Evolutionary conservation across 2,113 vertebrate species (phyloP), one percentile per base, ranked within the genome.

Genomic region (Phycodurus eques): DNA sequence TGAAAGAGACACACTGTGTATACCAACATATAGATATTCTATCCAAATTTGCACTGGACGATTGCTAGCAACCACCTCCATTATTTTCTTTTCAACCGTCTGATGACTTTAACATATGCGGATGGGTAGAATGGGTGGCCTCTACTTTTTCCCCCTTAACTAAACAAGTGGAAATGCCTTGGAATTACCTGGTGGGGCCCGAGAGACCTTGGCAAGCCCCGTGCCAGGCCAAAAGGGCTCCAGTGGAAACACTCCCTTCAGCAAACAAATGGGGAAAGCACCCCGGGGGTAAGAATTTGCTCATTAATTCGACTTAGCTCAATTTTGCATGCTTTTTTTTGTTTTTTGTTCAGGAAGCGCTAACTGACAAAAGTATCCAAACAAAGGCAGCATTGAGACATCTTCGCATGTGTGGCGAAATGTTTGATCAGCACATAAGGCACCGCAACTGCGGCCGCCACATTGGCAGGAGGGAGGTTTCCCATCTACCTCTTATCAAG

Each of bases 231-330:
- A 56, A 73, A 57, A 67, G 46, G 64, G 76, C 60, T 68, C 71
- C 83, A 77, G 74, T 76, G 79, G 82, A 81, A 84, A 89, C 80
- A 73, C 71, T 85, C 74, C 80, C 70, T 88, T 76, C 64, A 79
- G 82, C 80, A 87, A 86, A 87, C 80, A 88, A 85, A 84, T 83
- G 77, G 67, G 43, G 72, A 70, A 81, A 70, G 71, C 80, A 82
- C 82, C 88, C 85, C 80, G 9, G 9, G 86, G 79, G 84, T 67
- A 82, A 82, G 57, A 87, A 88, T 82, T 82, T 42, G 54, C 83
- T 90, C 84, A 90, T 89, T 87, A 89, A 87, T 89, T 91, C 83
- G 81, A 91, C 87, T 89, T 88, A 87, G 77, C 75, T 77, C 72
- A 1, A 87, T 88, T 91, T 70, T 72, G 62, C 83, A 90, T 19